Evolutionary conservation across 2,113 vertebrate species (phyloP), one percentile per base, ranked within the genome.

Genomic region (Bubo bubo): DNA sequence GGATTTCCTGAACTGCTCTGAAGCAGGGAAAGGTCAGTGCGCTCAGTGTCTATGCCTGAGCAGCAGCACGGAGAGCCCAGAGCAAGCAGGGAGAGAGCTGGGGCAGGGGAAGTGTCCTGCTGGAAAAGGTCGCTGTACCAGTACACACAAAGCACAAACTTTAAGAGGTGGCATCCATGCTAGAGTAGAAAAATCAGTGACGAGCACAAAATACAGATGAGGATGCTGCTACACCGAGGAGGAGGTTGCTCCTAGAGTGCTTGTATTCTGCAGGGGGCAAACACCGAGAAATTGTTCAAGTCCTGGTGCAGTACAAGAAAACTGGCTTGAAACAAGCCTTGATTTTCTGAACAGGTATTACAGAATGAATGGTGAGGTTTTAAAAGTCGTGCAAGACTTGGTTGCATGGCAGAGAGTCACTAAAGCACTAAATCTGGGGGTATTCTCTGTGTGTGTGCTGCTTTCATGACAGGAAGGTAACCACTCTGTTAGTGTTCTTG

Each of bases 11-110:
- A 91, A 27, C 52, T 53, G 75, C 95, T 80, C 60, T 19, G 86
- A 22, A 82, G 21, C 73, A 37, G 52, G 53, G 90, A 93, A 92
- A 90, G 94, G 94, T 96, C 94, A 76, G 58, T 14, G 79, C 43
- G 3, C 73, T 34, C 19, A 80, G 76, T 4, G 5, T 39, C 63
- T 23, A 3, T 63, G 73, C 77, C 86, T 67, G 92, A 76, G 79
- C 67, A 22, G 64, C 80, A 39, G 58, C 88, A 34, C 2, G 0
- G 66, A 30, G 39, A 56, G 75, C 86, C 86, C 27, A 3, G 90
- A 62, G 56, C 43, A 53, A 41, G 55, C 7, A 34, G 30, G 37
- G 49, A 64, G 75, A 52, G 72, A 63, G 86, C 80, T 87, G 84
- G 74, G 84, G 37, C 49, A 12, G 19, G 45, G 87, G 45, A 35